Percentiles rank a stretch among this genome's conserved stretches.
Evolutionary conservation across 2,888 invertebrate genomes (phyloP).

Genomic region (Oasisia sp.): DNA sequence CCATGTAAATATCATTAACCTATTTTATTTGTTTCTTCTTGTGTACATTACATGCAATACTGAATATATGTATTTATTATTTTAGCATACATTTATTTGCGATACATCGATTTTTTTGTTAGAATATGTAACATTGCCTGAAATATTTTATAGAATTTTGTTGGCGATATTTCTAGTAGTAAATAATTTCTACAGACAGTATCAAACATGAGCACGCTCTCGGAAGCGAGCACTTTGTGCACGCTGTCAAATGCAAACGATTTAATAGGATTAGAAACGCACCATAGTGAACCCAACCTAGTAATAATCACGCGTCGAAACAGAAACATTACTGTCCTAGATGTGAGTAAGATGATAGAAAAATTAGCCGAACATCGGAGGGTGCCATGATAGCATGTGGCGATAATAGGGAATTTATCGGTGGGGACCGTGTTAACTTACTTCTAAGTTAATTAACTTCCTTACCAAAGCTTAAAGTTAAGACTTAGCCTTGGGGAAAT

Average conservation of each 20-base stretch:
- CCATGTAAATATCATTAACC: neutral
- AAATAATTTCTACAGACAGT: neutral
- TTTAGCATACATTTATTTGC: neutral
- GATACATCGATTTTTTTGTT: neutral
- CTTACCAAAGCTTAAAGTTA: too few species aligned
- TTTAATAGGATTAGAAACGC: neutral
- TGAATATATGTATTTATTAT: neutral
- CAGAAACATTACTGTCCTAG: neutral
- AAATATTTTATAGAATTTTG: neutral
- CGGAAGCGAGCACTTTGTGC: neutral
- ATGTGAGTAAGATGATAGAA: conserved; percentile 19
- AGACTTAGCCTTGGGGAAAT: too few species aligned
- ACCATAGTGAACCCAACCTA: neutral
- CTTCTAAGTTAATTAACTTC: too few species aligned
- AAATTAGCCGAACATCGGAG: neutral
- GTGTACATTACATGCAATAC: neutral
- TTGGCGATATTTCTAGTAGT: neutral
- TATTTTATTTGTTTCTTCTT: neutral
- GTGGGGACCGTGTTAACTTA: neutral
- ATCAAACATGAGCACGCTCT: neutral
- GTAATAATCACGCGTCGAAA: neutral
- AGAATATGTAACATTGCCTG: neutral
- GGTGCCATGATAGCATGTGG: neutral
- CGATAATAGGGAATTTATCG: neutral
- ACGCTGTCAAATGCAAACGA: conserved; percentile 9